Conservation (phyloP, 2,888 invertebrate species). For the Oscheius sp. region DNA sequence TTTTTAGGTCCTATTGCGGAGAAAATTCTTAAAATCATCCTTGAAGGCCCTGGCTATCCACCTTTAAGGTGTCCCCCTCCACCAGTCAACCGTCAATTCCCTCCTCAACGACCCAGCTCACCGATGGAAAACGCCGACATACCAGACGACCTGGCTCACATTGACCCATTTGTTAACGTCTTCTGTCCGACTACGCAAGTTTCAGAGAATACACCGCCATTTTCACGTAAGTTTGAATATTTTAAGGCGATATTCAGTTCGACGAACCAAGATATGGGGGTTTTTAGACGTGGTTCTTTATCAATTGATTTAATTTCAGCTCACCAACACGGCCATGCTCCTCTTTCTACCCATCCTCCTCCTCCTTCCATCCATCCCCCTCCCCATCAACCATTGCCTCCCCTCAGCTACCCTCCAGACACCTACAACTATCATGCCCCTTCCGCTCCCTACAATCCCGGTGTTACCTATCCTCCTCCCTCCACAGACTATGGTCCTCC, state of each 20-base stretch:
- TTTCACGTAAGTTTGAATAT: constrained; percentile 16
- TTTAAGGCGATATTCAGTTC: not conserved
- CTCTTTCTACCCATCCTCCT: no score
- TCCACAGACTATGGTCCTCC: not conserved
- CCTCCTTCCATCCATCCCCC: no score
- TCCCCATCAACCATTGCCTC: no score
- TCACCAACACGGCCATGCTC: not conserved
- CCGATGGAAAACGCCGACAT: not conserved
- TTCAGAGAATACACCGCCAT: constrained; percentile 13
- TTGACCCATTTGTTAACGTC: constrained; percentile 23
- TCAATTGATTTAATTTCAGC: not conserved
- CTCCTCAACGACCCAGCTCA: constrained; percentile 16
- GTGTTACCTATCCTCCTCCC: not conserved
- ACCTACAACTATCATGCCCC: no score
- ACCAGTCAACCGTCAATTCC: constrained; percentile 1
- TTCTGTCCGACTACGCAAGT: constrained; percentile 9
- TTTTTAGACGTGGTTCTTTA: no score
- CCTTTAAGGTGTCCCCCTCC: constrained; percentile 15
- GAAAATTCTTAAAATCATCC: not conserved
- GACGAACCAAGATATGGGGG: no score
- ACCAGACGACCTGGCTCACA: constrained; percentile 4
- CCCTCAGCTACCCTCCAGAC: no score
- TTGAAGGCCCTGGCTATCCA: constrained; percentile 12
- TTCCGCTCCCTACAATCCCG: no score
- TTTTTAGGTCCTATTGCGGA: constrained; percentile 4